Conservation (phyloP, 1,140 invertebrate species). For the Pseudomyrmex flavicornis region DNA sequence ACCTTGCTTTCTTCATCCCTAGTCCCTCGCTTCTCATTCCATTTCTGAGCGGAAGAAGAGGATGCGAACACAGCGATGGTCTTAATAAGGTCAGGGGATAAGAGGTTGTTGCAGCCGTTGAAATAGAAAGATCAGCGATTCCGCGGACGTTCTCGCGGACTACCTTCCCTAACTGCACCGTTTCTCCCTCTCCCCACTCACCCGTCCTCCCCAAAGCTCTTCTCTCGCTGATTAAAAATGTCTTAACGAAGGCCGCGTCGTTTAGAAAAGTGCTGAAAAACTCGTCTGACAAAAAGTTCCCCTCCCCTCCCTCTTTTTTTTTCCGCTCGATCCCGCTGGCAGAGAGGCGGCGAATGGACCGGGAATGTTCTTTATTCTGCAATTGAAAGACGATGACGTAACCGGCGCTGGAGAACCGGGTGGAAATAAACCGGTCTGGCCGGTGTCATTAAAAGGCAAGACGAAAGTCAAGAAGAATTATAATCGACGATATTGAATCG, state of each 20-base stretch:
- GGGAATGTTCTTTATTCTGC: conserved; percentile 52
- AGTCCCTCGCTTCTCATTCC: neutral
- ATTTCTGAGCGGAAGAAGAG: conserved; percentile 13
- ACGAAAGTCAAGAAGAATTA: conserved; percentile 23
- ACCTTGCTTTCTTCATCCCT: conserved; percentile 14
- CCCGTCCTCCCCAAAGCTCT: conserved; percentile 2
- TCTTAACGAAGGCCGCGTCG: conserved; percentile 73
- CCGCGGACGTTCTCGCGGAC: neutral
- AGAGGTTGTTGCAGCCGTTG: conserved; percentile 34
- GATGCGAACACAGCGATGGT: conserved; percentile 17
- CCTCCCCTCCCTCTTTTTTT: conserved; percentile 9
- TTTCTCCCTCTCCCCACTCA: conserved; percentile 24
- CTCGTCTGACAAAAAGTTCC: conserved; percentile 63
- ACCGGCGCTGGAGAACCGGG: conserved; percentile 7
- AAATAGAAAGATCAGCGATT: conserved; percentile 73
- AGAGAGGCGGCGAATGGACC: conserved; percentile 21
- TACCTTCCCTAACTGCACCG: neutral
- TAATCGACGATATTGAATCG: conserved; percentile 46
- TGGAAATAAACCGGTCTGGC: conserved; percentile 43
- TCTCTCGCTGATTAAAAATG: conserved; percentile 75
- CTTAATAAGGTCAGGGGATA: conserved; percentile 60
- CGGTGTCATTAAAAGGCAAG: conserved; percentile 28
- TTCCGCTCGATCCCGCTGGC: conserved; percentile 16
- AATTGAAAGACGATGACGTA: conserved; percentile 56
- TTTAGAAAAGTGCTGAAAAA: conserved; percentile 76